Evolutionary conservation across 2,113 vertebrate genomes (phyloP).

Genomic region (Neopipo cinnamomea): DNA sequence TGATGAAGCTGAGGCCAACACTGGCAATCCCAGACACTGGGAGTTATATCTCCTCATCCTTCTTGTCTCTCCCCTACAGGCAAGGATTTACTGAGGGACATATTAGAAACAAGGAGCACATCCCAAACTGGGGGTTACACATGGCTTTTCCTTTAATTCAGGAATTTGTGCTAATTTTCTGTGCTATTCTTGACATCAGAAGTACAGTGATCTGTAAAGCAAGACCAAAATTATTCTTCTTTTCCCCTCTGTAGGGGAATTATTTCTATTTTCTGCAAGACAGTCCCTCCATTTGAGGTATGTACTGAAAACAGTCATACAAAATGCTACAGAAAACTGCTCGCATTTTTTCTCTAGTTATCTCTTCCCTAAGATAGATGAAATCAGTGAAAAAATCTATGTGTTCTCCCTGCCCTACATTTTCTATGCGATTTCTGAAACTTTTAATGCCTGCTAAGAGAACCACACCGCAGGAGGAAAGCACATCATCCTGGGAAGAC

Average conservation of each 20-base stretch:
- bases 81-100: neutral
- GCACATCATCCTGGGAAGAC: neutral
- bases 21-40: neutral
- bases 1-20: neutral
- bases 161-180: neutral
- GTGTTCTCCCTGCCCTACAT: slow-evolving; percentile 5
- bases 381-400: neutral
- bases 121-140: neutral
- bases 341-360: neutral
- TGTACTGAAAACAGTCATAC: neutral
- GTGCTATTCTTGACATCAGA: neutral
- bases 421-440: neutral
- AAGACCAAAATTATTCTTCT: neutral
- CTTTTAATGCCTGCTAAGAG: neutral
- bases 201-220: neutral
- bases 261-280: slow-evolving; percentile 7
- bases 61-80: neutral
- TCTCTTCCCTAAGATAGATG: neutral
- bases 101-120: neutral
- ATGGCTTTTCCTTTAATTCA: neutral
- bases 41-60: neutral
- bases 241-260: neutral
- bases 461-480: neutral
- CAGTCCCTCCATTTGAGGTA: slow-evolving; percentile 19
- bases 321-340: neutral